Base-by-base conservation (phyloP, 30 jellyfish, hydroid and myxozoan species). In the Mastigias papua region DNA sequence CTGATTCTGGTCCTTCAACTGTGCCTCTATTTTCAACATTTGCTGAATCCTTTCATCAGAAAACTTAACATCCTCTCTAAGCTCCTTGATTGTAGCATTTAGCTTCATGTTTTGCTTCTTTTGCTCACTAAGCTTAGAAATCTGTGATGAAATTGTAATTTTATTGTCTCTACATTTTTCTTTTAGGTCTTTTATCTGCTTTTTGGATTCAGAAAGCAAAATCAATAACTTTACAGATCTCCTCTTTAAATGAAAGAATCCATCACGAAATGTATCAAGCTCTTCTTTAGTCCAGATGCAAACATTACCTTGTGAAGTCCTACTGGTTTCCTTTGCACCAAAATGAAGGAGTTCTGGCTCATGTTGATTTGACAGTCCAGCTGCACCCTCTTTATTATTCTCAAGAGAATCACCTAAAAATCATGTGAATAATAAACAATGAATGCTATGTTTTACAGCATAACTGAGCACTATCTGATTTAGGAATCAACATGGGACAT, bases 261-360 rank as follows among this genome's bases (percentile, higher is more conserved):
- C 88, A 37, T 61, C 65, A 21, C 94, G 76, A 61, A 85, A 85
- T 20, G 73, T 33, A 17, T 85, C 88, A 33, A 85, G 88, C 26
- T 85, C 94, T 31, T 73, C 94, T 73, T 85, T 85, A 0, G 88
- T 85, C 94, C 94, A 85, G 17, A 85, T 10, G 37, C 86, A 57
- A n/a, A 22, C 37, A 11, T 26, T 20, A 7, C 30, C 78, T 58
- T 58, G 19, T 37, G 27, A 20, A 19, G 69, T 27, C 22, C 20
- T 34, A 8, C 42, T 46, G 21, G 26, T 21, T 11, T 54, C 67
- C 27, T 7, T 25, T 19, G 26, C 11, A 27, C 20, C n/a, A 5
- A 23, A 66, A 13, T 25, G 42, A 23, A 13, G 6, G 4, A 29
- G 34, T n/a, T 5, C 23, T 66, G 5, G 7, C 23, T 66, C 51